Base-by-base conservation (phyloP, 2,113 vertebrate species). In the Myocastor coypus region DNA sequence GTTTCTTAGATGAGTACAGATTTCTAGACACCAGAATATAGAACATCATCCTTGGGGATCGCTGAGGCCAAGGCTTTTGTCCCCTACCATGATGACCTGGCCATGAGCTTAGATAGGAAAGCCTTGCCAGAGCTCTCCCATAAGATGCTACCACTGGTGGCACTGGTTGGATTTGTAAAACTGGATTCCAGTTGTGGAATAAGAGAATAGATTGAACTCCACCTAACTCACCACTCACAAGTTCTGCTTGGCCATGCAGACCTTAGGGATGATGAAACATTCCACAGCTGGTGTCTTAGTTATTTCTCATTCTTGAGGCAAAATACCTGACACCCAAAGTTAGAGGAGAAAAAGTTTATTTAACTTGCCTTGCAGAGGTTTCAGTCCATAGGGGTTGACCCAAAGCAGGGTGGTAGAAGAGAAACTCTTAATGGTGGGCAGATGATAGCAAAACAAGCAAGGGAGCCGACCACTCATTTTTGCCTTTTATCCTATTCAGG, bases 241-340 rank as follows among this genome's bases (percentile, higher is more conserved):
- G 93, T 99, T 99, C 97, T 99, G 99, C 40, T 99, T 99, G 99
- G 99, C 99, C 7, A 99, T 77, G 99, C 99, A 0, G 99, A 99
- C 97, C 99, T 99, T 97, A 98, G 99, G 99, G 32, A 98, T 98
- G 97, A 98, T 98, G 83, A 99, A 98, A 95, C 97, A 98, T 89
- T 97, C 99, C 88, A 99, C 98, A 24, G 98, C 7, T 40, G 28
- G 50, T 6, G 66, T 34, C 66, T 68, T 68, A 68, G 32, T 34
- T 68, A 16, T 13, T 16, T 68, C 32, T 68, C 32, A 16, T 34
- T 68, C 66, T 5, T n/a, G 32, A 68, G 14, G 32, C 66, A 68
- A 34, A 68, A 68, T 68, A 34, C 32, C 13, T 5, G 3, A 68
- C 66, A 34, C 32, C 32, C 66, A 68, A 14, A 68, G 66, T 34